A percentile compares a stretch with the other conserved stretches of the same genome.
Evolutionary conservation across 92 coral and sea anemone species (phyloP).

Genomic region (Umimayanthus chanpuru): DNA sequence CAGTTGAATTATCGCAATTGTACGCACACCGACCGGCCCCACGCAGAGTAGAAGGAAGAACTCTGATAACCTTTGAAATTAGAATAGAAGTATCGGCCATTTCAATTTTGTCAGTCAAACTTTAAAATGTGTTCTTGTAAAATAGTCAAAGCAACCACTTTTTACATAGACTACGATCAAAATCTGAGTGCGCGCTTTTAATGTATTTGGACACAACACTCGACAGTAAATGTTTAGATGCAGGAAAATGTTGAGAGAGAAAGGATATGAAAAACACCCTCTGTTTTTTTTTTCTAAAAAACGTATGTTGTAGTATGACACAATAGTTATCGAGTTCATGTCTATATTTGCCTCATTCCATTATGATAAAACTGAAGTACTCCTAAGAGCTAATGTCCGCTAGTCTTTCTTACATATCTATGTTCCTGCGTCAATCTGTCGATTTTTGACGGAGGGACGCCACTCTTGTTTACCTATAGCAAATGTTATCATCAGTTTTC

Average conservation of each 20-base stretch:
- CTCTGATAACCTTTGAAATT: conserved; percentile 12
- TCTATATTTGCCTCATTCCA: background rate
- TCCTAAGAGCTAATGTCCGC: no score
- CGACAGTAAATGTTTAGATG: no score
- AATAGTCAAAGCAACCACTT: background rate
- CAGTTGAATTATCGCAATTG: conserved; percentile 3
- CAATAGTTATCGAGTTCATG: background rate
- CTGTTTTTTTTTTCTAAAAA: no score
- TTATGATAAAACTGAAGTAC: background rate
- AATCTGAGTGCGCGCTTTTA: background rate
- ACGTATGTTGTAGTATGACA: background rate
- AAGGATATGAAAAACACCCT: background rate
- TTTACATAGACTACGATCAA: background rate
- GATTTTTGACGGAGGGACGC: background rate
- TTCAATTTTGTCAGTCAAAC: conserved; percentile 3
- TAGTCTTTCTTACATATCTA: background rate
- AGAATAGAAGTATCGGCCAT: background rate
- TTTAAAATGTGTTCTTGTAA: background rate
- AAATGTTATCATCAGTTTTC: conserved; percentile 14
- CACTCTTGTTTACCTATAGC: conserved; percentile 3
- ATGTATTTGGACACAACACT: background rate
- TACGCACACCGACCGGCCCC: conserved; percentile 18
- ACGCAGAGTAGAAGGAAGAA: conserved; percentile 24
- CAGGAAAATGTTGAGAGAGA: background rate
- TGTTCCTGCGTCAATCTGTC: background rate